Evolutionary conservation across 2,888 invertebrate species (phyloP).

Genomic region (Cybosia mesomella): DNA sequence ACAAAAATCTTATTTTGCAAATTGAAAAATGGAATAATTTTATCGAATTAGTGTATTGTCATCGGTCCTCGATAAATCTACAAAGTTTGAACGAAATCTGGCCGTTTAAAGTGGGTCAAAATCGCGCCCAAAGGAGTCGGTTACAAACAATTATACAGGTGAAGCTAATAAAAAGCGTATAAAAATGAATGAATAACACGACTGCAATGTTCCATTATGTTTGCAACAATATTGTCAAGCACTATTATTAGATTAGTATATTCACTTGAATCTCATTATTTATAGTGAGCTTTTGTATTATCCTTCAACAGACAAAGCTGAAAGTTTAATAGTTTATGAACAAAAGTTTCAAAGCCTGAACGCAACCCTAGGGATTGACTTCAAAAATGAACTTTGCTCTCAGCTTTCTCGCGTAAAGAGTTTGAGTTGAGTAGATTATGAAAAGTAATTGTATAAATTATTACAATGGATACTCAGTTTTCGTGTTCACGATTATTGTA

Average conservation of each 20-base stretch:
- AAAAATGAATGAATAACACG: background rate
- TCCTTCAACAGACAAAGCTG: conserved; percentile 24
- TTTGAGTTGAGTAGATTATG: background rate
- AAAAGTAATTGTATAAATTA: background rate
- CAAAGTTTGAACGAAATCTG: no score
- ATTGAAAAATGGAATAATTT: no score
- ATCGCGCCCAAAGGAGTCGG: no score
- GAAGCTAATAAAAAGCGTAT: no score
- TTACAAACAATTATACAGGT: no score
- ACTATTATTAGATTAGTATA: conserved; percentile 8
- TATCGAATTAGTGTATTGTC: no score
- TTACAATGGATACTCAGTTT: background rate
- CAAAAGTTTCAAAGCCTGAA: conserved; percentile 7
- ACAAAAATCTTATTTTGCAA: no score
- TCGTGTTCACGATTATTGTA: no score
- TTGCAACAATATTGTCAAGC: background rate
- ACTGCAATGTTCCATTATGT: background rate
- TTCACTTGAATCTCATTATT: conserved; percentile 23
- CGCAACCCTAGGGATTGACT: background rate
- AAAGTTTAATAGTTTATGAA: conserved; percentile 28
- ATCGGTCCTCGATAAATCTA: no score
- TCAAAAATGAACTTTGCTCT: conserved; percentile 6
- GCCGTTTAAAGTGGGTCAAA: no score
- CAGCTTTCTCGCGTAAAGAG: background rate
- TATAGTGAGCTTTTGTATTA: conserved; percentile 22